phyloP scores from a whole-genome alignment of 2,113 vertebrate genomes.

The Irena cyanogastra region DNA sequence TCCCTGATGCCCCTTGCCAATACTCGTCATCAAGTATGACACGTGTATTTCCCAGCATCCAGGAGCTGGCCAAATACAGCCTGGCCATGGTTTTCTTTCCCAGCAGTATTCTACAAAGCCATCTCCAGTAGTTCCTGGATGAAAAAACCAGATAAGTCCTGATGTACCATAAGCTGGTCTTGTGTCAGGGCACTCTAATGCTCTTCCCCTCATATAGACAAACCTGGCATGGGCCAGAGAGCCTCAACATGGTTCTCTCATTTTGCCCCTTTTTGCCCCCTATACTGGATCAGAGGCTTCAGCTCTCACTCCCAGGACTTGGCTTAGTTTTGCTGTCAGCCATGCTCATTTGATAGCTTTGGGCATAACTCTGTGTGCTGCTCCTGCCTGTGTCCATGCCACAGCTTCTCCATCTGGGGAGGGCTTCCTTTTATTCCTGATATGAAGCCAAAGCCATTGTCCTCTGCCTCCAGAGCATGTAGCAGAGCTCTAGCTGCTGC shows the following conservation, averaged over 20 bases:
- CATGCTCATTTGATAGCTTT: not conserved
- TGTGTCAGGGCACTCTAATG: not conserved
- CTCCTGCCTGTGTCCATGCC: not conserved
- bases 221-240: not conserved
- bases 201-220: not conserved
- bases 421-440: not conserved
- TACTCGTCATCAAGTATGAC: not conserved
- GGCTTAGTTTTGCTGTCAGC: not conserved
- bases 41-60: not conserved
- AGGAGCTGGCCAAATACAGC: not conserved
- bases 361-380: not conserved
- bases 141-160: not conserved
- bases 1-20: rapidly evolving
- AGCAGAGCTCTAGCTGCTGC: not conserved
- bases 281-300: not conserved
- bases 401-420: not conserved
- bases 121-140: not conserved
- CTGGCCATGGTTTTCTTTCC: not conserved
- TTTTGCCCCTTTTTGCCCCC: not conserved
- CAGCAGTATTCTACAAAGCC: not conserved
- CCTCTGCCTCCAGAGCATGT: not conserved
- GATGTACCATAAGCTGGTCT: not conserved
- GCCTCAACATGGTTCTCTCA: not conserved
- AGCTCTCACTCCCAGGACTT: not conserved
- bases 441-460: not conserved